Evolutionary conservation across 2,888 invertebrate species (phyloP), one percentile per base, ranked within the genome.

Genomic region (Pristionchus mayeri): DNA sequence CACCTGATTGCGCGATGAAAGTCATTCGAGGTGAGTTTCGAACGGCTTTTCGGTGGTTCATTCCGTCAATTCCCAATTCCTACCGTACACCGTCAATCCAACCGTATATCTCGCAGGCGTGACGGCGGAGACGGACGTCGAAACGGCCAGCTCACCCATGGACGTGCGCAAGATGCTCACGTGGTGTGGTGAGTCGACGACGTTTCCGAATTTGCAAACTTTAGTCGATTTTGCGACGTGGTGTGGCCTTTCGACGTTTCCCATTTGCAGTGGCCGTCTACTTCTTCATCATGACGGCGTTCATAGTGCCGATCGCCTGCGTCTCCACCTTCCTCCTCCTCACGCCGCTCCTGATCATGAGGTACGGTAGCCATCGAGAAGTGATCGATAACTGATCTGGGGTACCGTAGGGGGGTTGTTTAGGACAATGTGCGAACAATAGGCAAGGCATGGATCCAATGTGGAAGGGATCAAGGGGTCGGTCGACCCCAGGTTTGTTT

Each of bases 221-320:
- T 34, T 63, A 18, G 63, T 63, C 63, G 34, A 34, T 63, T 63
- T 63, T 48, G 27, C 7, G 30, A 78, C 50, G 40, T 50, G 76
- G 50, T 48, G 50, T 48, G 30, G 13, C 21, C 9, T 48, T 21
- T 2, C 76, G 48, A 78, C 50, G 76, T 21, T 78, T 52, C 13
- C 50, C 34, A 50, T 16, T 87, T 89, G 3, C 86, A 90, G 89
- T 88, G 30, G 90, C 90, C 57, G 78, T 88, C 6, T 92, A 92
- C 85, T 91, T 91, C 86, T 76, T 90, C 13, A 52, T 91, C 34
- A 92, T 91, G 90, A 92, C 92, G 6, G 87, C 87, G 11, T 86
- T 92, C 84, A 85, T 92, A 34, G 90, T 92, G 24, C 92, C 92
- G 54, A 85, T 89, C 9, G 91, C 90, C 11, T 92, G 91, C 83